Evolutionary conservation across 2,113 vertebrate genomes (phyloP).

Genomic region (Leptodactylus fuscus): DNA sequence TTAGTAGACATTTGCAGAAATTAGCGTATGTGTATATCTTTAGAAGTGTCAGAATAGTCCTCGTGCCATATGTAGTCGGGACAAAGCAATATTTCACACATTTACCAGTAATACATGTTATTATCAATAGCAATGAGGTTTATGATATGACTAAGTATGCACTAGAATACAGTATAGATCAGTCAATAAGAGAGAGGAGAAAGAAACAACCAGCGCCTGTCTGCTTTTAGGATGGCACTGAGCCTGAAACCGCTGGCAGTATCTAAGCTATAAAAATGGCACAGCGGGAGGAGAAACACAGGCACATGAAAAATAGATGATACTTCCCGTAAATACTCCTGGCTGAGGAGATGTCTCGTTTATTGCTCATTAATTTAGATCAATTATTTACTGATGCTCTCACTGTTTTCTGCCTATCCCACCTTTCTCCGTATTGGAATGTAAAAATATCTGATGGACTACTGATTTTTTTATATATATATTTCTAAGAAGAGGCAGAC

Average conservation of each 20-base stretch:
- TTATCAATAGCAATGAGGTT: slow-evolving; percentile 13
- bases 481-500: not conserved
- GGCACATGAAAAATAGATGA: slow-evolving; percentile 58
- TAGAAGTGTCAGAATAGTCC: not conserved
- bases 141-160: slow-evolving; percentile 14
- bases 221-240: slow-evolving; percentile 52
- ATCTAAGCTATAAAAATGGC: slow-evolving; percentile 53
- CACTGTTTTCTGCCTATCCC: slow-evolving; percentile 43
- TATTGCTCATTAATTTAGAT: slow-evolving; percentile 62
- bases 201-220: slow-evolving; percentile 4
- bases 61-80: not conserved
- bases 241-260: slow-evolving; percentile 39
- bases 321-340: slow-evolving; percentile 57
- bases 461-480: not conserved
- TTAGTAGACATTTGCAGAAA: not conserved
- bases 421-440: slow-evolving; percentile 13
- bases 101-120: not conserved
- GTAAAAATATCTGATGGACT: slow-evolving; percentile 38
- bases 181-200: slow-evolving; percentile 1
- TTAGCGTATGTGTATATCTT: not conserved
- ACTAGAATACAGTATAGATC: not conserved
- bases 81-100: not conserved
- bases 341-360: slow-evolving; percentile 56
- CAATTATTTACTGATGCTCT: slow-evolving; percentile 59
- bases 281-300: slow-evolving; percentile 42